phyloP scores from a whole-genome alignment of 1,140 invertebrate species.

The Drosophila neocordata region DNA sequence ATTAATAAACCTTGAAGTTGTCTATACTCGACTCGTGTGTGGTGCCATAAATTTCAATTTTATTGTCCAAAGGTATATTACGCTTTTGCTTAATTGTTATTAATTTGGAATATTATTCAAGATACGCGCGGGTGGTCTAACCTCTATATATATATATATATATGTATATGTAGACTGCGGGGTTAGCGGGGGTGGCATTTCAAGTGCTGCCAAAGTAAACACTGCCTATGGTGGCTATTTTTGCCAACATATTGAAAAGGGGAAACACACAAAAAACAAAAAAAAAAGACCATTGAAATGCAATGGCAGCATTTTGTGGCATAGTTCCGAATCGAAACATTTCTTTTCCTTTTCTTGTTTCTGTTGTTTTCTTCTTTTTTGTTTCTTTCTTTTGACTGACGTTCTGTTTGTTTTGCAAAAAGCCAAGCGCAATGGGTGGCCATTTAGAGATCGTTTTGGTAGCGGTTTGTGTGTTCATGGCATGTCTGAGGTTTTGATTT shows the following conservation, averaged over 20 bases:
- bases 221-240: conserved; percentile 67
- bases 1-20: conserved; percentile 64
- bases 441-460: conserved; percentile 10
- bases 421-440: conserved; percentile 74
- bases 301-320: conserved; percentile 44
- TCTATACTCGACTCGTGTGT: conserved; percentile 63
- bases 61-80: conserved; percentile 70
- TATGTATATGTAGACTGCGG: background rate
- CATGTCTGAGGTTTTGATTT: background rate
- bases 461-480: background rate
- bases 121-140: conserved; percentile 56
- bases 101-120: conserved; percentile 63
- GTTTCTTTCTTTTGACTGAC: conserved; percentile 59
- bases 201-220: conserved; percentile 79
- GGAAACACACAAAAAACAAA: too few species aligned
- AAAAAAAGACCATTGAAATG: conserved; percentile 59
- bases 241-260: conserved; percentile 58
- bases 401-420: conserved; percentile 81
- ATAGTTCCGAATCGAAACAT: conserved; percentile 28
- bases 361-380: conserved; percentile 2
- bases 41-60: conserved; percentile 78
- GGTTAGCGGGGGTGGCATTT: conserved; percentile 31
- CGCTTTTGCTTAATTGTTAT: conserved; percentile 69
- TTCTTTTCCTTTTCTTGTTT: conserved; percentile 40
- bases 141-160: background rate